phyloP scores from a whole-genome alignment of 1,140 invertebrate species.

The Aphidius ervi region DNA sequence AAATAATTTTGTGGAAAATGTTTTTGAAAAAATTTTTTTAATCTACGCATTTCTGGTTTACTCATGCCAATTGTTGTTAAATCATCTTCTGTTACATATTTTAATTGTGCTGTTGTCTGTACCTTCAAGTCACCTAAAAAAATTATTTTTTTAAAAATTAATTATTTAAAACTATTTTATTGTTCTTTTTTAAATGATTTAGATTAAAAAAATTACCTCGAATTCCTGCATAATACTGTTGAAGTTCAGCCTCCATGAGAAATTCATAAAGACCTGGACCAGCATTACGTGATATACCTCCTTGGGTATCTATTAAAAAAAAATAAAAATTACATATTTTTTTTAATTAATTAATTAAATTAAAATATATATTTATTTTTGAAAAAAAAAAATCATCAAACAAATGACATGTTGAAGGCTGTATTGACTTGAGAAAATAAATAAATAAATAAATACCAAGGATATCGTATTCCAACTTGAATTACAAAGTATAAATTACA shows the following conservation, averaged over 20 bases:
- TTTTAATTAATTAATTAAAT: too few relatives aligned
- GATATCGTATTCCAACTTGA: too few relatives aligned
- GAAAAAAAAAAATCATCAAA: too few relatives aligned
- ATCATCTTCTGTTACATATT: conserved; percentile 93
- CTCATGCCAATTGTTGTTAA: conserved; percentile 88
- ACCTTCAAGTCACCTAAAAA: conserved; percentile 72
- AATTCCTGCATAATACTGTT: conserved; percentile 78
- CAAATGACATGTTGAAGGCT: too few relatives aligned
- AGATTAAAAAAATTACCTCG: conserved; percentile 58
- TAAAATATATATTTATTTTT: too few relatives aligned
- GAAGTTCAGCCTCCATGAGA: conserved; percentile 83
- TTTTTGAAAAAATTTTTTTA: conserved; percentile 90
- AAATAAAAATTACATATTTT: neutral
- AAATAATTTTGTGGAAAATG: conserved; percentile 90
- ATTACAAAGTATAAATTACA: too few relatives aligned
- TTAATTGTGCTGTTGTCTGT: conserved; percentile 89
- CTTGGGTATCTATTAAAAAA: conserved; percentile 39
- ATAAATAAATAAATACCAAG: too few relatives aligned
- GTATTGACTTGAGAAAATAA: too few relatives aligned
- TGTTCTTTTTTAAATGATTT: too few relatives aligned
- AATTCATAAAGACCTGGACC: conserved; percentile 83
- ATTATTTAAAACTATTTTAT: neutral
- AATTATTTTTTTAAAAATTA: conserved; percentile 19
- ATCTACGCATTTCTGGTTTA: conserved; percentile 87
- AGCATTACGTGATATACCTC: conserved; percentile 48